Evolutionary conservation across 2,888 invertebrate genomes (phyloP).

Genomic region (Latrodectus hesperus): DNA sequence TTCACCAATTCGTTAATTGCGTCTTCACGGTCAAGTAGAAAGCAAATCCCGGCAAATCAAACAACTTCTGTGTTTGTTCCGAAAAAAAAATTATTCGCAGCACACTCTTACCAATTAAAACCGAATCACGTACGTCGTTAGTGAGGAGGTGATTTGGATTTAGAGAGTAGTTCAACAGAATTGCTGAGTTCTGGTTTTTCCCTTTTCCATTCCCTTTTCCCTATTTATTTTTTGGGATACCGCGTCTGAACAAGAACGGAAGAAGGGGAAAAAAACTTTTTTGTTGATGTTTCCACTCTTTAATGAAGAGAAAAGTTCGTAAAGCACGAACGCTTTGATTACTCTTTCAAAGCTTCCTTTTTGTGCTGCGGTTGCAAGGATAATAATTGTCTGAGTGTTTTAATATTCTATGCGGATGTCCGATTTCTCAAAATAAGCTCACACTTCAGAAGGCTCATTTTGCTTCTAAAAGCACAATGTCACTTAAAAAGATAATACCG

Average conservation of each 20-base stretch:
- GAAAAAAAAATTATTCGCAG: constrained; percentile 1
- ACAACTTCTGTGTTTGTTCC: constrained; percentile 5
- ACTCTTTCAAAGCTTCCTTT: constrained; percentile 20
- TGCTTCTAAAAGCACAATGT: no score
- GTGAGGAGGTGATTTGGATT: constrained; percentile 43
- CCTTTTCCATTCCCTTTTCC: neutral
- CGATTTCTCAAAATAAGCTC: constrained; percentile 27
- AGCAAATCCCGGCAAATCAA: constrained; percentile 29
- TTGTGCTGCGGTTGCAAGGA: neutral
- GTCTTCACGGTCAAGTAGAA: constrained; percentile 19
- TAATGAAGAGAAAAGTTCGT: constrained; percentile 33
- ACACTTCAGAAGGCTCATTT: neutral
- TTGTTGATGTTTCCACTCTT: constrained; percentile 47
- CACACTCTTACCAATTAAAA: constrained; percentile 50
- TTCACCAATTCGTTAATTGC: neutral
- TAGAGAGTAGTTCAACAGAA: constrained; percentile 55
- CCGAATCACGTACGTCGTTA: constrained; percentile 55
- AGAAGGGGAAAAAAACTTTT: constrained; percentile 7
- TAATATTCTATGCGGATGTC: constrained; percentile 10
- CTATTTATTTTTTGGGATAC: neutral
- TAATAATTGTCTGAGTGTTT: neutral
- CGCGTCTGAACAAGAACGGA: neutral
- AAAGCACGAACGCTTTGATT: constrained; percentile 27
- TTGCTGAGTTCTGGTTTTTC: constrained; percentile 26
- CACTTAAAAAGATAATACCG: no score